Evolutionary conservation across 2,797 vertebrate species (phyloP).

Genomic region (Karalla daura): DNA sequence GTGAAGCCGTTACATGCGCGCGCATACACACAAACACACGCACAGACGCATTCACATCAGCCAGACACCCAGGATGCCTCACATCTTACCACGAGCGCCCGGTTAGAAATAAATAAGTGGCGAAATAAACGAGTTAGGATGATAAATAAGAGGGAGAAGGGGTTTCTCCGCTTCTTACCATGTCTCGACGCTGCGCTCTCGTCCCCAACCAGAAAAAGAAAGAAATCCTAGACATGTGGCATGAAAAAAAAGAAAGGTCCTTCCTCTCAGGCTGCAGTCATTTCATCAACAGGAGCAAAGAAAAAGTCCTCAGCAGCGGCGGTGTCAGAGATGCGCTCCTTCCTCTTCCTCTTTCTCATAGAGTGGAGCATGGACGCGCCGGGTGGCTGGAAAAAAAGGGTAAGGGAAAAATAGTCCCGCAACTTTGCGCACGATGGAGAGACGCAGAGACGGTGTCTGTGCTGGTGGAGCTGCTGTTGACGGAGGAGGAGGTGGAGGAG

Average conservation of each 20-base stretch:
- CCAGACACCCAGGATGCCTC: background rate
- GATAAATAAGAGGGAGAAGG: constrained; percentile 12
- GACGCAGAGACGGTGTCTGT: background rate
- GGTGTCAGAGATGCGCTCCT: background rate
- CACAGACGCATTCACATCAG: too few species aligned
- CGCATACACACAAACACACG: constrained; percentile 12
- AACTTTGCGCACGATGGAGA: constrained; percentile 57
- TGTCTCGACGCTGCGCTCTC: constrained; percentile 34
- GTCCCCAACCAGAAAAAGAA: too few species aligned
- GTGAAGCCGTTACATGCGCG: constrained; percentile 24
- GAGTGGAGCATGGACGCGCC: background rate
- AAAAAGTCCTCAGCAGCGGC: constrained; percentile 25
- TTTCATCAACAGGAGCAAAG: background rate
- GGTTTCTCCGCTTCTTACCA: constrained; percentile 61
- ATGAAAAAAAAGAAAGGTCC: constrained; percentile 17
- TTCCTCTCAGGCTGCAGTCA: background rate
- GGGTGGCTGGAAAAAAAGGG: background rate
- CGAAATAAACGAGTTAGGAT: background rate
- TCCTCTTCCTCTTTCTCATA: constrained; percentile 22
- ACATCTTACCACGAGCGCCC: too few species aligned
- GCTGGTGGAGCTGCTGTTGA: too few species aligned
- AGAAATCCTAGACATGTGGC: constrained; percentile 15
- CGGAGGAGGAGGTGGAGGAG: too few species aligned
- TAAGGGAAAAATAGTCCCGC: constrained; percentile 20
- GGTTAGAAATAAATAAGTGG: too few species aligned